phyloP scores from a whole-genome alignment of 1,140 invertebrate genomes.

The Drosophila nannoptera region DNA sequence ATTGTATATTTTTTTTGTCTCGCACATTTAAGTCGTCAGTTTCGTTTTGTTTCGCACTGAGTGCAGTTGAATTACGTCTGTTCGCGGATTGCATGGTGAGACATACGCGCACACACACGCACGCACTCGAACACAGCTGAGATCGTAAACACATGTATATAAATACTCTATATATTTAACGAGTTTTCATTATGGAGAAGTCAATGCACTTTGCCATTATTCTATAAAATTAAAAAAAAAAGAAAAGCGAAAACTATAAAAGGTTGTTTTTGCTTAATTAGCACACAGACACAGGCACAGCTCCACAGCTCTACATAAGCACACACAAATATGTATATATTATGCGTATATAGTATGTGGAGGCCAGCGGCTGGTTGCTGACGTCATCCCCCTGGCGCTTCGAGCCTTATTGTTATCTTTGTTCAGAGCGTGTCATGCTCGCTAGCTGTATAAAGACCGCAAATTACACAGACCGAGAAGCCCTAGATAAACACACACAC shows the following conservation, averaged over 20 bases:
- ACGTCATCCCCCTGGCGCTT: conserved; percentile 48
- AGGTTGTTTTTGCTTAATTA: conserved; percentile 55
- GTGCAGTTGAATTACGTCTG: conserved; percentile 54
- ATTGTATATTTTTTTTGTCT: conserved; percentile 15
- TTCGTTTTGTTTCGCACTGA: conserved; percentile 61
- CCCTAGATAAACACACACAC: conserved; percentile 30
- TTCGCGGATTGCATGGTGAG: conserved; percentile 46
- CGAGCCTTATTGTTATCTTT: conserved; percentile 47
- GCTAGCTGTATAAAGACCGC: conserved; percentile 44
- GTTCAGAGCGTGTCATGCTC: conserved; percentile 34
- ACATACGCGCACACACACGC: conserved; percentile 19
- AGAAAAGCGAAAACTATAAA: too few relatives aligned
- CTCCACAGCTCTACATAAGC: conserved; percentile 18
- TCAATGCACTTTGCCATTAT: conserved; percentile 47
- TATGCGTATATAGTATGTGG: not conserved
- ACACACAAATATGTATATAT: conserved; percentile 13
- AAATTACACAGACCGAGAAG: conserved; percentile 23
- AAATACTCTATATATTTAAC: conserved; percentile 40
- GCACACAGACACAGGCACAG: conserved; percentile 27
- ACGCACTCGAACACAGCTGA: not conserved
- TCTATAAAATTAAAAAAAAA: not conserved
- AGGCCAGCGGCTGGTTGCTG: conserved; percentile 41
- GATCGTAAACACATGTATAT: conserved; percentile 20
- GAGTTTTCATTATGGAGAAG: conserved; percentile 24
- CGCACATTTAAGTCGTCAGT: conserved; percentile 49